phyloP scores from a whole-genome alignment of 30 jellyfish, hydroid and myxozoan species.

The Pseudorhiza aurosa region DNA sequence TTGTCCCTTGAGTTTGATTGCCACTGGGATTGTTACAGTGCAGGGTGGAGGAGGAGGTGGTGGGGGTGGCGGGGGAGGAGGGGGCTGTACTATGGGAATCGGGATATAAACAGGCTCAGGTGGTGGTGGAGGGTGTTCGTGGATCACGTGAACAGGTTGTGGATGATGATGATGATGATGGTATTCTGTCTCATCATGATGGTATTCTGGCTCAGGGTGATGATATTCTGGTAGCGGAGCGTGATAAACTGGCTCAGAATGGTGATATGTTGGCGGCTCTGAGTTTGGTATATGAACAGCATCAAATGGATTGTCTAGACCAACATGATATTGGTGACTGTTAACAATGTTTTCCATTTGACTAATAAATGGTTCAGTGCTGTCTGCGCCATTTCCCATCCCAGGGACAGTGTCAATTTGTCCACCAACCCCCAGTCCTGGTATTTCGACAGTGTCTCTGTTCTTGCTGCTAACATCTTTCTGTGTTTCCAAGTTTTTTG shows the following conservation, averaged over 20 bases:
- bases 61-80: constrained; percentile 94
- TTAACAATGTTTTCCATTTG: constrained; percentile 64
- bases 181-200: constrained; percentile 20
- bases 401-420: constrained; percentile 68
- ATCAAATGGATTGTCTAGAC: constrained; percentile 67
- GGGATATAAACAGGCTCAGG: constrained; percentile 78
- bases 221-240: constrained; percentile 44
- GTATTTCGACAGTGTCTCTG: constrained; percentile 67
- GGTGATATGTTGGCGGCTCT: constrained; percentile 42
- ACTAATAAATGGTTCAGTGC: constrained; percentile 47
- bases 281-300: constrained; percentile 56
- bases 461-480: constrained; percentile 30
- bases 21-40: constrained; percentile 95
- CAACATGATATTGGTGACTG: constrained; percentile 70
- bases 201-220: constrained; percentile 33
- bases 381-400: constrained; percentile 23
- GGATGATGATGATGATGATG: constrained; percentile 79
- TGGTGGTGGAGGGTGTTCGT: constrained; percentile 88
- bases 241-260: constrained; percentile 32
- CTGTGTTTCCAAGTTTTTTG: constrained; percentile 8
- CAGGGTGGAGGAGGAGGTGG: constrained; percentile 99
- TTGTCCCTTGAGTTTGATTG: constrained; percentile 95
- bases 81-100: constrained; percentile 63
- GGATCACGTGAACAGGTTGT: constrained; percentile 77
- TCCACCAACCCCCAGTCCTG: constrained; percentile 64